Evolutionary conservation across 2,113 vertebrate genomes (phyloP).

Genomic region (Tupaia tana): DNA sequence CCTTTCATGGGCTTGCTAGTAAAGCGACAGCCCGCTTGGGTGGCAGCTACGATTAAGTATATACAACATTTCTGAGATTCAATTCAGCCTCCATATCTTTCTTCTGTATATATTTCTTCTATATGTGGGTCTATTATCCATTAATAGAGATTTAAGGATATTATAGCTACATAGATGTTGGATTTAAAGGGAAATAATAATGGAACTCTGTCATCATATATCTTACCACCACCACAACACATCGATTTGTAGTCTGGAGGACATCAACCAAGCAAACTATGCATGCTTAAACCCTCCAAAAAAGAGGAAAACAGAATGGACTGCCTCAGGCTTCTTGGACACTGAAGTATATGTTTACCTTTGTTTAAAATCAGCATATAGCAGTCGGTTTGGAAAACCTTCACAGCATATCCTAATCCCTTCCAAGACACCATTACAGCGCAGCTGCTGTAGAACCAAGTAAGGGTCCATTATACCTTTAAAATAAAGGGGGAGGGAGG

Average conservation of each 20-base stretch:
- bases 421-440: background rate
- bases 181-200: constrained; percentile 78
- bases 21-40: background rate
- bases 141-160: constrained; percentile 81
- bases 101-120: constrained; percentile 74
- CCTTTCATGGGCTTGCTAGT: background rate
- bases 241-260: constrained; percentile 67
- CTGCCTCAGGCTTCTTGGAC: background rate
- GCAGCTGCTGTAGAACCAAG: background rate
- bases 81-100: constrained; percentile 66
- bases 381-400: constrained; percentile 34
- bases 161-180: constrained; percentile 70
- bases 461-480: constrained; percentile 31
- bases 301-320: background rate
- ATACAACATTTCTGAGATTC: constrained; percentile 63
- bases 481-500: background rate
- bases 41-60: constrained; percentile 68
- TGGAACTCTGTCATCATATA: constrained; percentile 69
- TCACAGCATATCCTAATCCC: background rate
- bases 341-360: constrained; percentile 39
- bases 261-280: constrained; percentile 58
- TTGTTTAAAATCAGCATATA: constrained; percentile 57
- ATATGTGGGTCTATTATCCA: constrained; percentile 66
- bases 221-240: constrained; percentile 73
- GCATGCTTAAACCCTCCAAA: background rate